phyloP scores from a whole-genome alignment of 1,140 invertebrate genomes.

The Trissolcus basalis region DNA sequence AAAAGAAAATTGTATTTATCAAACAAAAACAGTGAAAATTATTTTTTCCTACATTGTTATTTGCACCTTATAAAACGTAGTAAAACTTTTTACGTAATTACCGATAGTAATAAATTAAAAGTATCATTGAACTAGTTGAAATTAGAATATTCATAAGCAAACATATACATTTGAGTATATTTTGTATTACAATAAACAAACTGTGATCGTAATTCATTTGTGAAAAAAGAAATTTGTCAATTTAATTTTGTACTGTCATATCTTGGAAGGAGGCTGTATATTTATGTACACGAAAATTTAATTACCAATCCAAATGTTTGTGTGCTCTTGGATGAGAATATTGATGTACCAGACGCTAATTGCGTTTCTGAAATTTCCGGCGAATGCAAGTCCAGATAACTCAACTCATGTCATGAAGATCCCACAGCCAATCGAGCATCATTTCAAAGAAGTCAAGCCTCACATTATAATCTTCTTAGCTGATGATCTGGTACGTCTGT shows the following conservation, averaged over 20 bases:
- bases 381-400: constrained; percentile 3
- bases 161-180: neutral
- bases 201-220: too few species aligned
- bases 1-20: too few species aligned
- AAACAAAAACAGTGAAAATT: too few species aligned
- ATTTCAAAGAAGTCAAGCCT: constrained; percentile 61
- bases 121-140: neutral
- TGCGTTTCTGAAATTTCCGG: constrained; percentile 9
- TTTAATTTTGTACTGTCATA: too few species aligned
- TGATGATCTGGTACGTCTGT: constrained; percentile 78
- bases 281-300: too few species aligned
- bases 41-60: too few species aligned
- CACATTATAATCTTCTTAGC: constrained; percentile 79
- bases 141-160: neutral
- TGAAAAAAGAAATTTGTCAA: too few species aligned
- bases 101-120: neutral
- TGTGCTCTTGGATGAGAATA: too few species aligned
- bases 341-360: neutral
- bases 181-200: too few species aligned
- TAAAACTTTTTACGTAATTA: neutral
- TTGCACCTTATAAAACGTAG: too few species aligned
- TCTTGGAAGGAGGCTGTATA: too few species aligned
- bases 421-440: neutral
- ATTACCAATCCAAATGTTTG: too few species aligned
- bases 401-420: constrained; percentile 4